Evolutionary conservation across 2,113 vertebrate genomes (phyloP).

Genomic region (Coreoperca whiteheadi): DNA sequence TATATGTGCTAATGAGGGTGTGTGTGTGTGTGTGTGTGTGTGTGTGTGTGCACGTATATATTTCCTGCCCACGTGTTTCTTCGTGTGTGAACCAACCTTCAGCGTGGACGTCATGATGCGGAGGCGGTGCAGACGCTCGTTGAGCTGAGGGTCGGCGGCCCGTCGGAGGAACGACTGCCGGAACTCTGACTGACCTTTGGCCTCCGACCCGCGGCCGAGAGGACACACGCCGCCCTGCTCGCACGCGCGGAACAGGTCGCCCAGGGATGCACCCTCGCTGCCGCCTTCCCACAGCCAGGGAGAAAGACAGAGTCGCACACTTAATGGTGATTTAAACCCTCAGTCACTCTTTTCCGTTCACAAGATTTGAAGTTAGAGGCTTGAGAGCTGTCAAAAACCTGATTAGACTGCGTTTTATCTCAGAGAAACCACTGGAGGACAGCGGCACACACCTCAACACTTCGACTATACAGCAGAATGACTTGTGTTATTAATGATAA

Average conservation of each 20-base stretch:
- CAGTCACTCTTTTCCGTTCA: not conserved
- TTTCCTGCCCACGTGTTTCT: not conserved
- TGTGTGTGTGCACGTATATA: not conserved
- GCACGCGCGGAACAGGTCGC: conserved; percentile 94
- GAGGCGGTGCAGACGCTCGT: conserved; percentile 96
- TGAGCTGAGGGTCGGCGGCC: conserved; percentile 94
- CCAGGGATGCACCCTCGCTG: conserved; percentile 85
- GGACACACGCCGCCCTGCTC: conserved; percentile 95
- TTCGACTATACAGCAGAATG: not conserved
- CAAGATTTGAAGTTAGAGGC: not conserved
- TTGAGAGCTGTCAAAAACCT: not conserved
- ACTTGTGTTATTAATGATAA: conserved; percentile 32
- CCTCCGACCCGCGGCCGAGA: conserved; percentile 90
- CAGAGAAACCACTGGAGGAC: conserved; percentile 52
- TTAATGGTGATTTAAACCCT: conserved; percentile 9
- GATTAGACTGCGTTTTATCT: conserved; percentile 10
- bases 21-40: not conserved
- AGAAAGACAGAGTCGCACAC: not conserved
- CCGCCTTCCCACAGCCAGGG: conserved; percentile 44
- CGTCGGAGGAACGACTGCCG: conserved; percentile 94
- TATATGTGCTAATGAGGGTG: not conserved
- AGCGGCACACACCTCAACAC: conserved; percentile 44
- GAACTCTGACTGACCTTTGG: conserved; percentile 91
- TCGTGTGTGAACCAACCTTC: conserved; percentile 86
- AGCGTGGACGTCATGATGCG: conserved; percentile 98